Base-by-base conservation (phyloP, 2,888 invertebrate species). In the Eupithecia pulchellata region DNA sequence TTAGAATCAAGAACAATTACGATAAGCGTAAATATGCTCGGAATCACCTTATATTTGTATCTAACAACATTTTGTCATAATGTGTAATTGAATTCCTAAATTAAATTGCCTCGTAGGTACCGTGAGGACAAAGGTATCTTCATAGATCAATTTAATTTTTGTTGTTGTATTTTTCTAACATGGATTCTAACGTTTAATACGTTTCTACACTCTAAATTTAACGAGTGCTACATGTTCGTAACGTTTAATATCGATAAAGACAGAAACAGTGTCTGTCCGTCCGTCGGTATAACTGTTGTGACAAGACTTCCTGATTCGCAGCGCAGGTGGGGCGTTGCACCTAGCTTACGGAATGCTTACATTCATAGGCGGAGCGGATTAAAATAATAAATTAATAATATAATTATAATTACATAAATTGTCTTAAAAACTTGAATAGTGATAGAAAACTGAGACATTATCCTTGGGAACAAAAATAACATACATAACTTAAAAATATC, bases 281-380 rank as follows among this genome's bases (percentile, higher is more conserved):
- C 86, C 78, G 84, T 88, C 85, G 75, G 82, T 77, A 79, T 84
- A 82, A 80, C 82, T 84, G 84, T 84, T 86, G 85, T 89, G 89
- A 89, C 87, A 86, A 79, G 81, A 90, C 90, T 91, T 91, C 91
- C 91, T 89, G 91, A 89, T 89, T 84, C 80, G 83, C 81, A 74
- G 86, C 81, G 84, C 89, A 90, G 90, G 91, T 91, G 90, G 85
- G 84, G 81, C 84, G 83, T 82, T 86, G 87, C 82, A 82, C 82
- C 79, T 82, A 78, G 71, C 4, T 60, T 61, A 66, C 68, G 39
- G 58, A 0, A 55, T 13, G 13, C 1, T 27, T 4, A 64, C 0
- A 63, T 8, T 79, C 57, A 82, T 64, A 66, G 65, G 83, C 78
- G 81, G 70, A 83, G 73, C 73, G 73, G 17, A 8, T 52, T 52